Conservation (phyloP, 2,113 vertebrate species). For the Pygoscelis adeliae region DNA sequence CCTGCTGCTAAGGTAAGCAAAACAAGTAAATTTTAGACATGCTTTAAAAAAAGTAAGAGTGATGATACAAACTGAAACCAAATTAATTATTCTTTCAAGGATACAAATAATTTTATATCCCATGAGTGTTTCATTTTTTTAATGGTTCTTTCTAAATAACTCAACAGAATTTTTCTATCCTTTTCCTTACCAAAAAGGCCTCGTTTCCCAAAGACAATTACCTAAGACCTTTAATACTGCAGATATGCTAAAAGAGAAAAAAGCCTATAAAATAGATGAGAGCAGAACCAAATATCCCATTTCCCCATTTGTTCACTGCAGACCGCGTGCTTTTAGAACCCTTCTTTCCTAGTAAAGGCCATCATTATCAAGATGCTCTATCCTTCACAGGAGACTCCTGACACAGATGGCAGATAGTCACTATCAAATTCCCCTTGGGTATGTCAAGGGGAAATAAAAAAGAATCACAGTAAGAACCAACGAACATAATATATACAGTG, state of each 20-base stretch:
- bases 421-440: neutral
- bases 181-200: neutral
- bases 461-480: neutral
- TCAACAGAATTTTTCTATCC: neutral
- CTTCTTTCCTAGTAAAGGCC: neutral
- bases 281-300: neutral
- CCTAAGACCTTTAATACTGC: neutral
- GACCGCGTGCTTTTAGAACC: neutral
- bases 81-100: neutral
- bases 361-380: neutral
- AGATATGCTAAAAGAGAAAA: neutral
- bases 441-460: neutral
- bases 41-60: neutral
- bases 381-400: neutral
- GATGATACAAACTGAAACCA: neutral
- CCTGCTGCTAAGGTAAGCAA: slow-evolving; percentile 12
- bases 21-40: neutral
- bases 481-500: neutral
- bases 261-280: neutral
- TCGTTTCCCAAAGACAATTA: neutral
- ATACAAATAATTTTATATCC: neutral
- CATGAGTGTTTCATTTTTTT: neutral
- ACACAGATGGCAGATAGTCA: neutral
- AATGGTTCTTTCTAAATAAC: neutral
- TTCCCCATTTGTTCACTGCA: neutral